Evolutionary conservation across 2,113 vertebrate genomes (phyloP), one percentile per base, ranked within the genome.

Genomic region (Phrynosoma blainvillii): DNA sequence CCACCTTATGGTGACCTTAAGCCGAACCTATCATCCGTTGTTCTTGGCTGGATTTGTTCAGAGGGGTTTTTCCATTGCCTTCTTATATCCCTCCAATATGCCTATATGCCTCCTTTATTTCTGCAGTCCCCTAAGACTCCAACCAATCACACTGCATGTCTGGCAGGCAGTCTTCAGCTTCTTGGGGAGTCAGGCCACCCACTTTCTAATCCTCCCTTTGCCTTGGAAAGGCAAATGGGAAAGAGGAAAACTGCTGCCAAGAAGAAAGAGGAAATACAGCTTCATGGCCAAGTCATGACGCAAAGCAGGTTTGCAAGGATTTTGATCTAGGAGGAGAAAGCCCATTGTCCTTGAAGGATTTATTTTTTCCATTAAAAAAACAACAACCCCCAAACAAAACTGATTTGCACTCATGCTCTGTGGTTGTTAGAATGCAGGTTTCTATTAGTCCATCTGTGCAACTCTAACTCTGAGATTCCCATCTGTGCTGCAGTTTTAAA

Each of bases 111-210:
- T 84, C 89, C 65, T n/a, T 47, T 18, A 82, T 89, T 87, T 77
- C 73, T 82, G 79, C 87, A 85, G 47, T 62, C 47, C 42, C 59
- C 87, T 0, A 9, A 59, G 32, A 84, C 2, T 1, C 42, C 27
- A 62, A 87, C 42, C 88, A 89, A 83, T 86, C 84, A 42, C 52
- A 87, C 89, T 71, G 70, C 0, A 25, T 79, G 0, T 88, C 92
- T 84, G 84, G 89, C 87, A 90, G n/a, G 74, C 62, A 78, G 78
- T 88, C 6, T 18, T 86, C 81, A 89, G 30, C 32, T 84, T 92
- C 86, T 1, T 1, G 52, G 86, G 87, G 91, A 92, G 90, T 13
- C 66, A 79, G 82, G 47, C 14, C 84, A 70, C 83, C 32, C 90
- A 84, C 91, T 91, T 81, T 70, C 79, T 80, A 14, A 79, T 74